phyloP scores from a whole-genome alignment of 2,888 invertebrate genomes.

The Volucella bombylans region DNA sequence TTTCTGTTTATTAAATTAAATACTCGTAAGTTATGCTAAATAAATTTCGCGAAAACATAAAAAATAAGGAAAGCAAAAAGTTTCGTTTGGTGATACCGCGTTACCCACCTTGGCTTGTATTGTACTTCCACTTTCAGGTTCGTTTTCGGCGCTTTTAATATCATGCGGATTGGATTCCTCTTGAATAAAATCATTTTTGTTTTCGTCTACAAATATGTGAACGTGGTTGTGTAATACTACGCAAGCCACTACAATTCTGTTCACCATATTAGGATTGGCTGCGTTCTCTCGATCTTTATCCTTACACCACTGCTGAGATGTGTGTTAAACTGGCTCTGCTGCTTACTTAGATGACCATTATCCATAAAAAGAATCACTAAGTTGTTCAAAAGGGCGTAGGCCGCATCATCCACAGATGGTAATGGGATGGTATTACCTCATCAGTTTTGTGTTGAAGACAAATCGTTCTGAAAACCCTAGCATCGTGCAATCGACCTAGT shows the following conservation, averaged over 20 bases:
- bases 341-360: not conserved
- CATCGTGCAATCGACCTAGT: not conserved
- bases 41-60: no score
- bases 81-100: not conserved
- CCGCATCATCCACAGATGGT: slow-evolving; percentile 1
- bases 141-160: not conserved
- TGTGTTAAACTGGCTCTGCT: not conserved
- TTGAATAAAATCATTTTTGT: no score
- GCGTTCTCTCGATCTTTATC: not conserved
- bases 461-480: not conserved
- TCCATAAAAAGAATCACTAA: not conserved
- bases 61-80: not conserved
- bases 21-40: no score
- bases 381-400: not conserved
- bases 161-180: no score
- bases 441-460: not conserved
- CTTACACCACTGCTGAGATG: not conserved
- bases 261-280: not conserved
- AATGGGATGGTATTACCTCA: not conserved
- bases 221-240: not conserved
- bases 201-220: not conserved
- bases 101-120: not conserved
- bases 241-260: not conserved
- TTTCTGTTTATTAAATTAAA: no score
- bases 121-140: not conserved